Evolutionary conservation across 2,797 vertebrate genomes (phyloP).

Genomic region (Clarias platycephalus): DNA sequence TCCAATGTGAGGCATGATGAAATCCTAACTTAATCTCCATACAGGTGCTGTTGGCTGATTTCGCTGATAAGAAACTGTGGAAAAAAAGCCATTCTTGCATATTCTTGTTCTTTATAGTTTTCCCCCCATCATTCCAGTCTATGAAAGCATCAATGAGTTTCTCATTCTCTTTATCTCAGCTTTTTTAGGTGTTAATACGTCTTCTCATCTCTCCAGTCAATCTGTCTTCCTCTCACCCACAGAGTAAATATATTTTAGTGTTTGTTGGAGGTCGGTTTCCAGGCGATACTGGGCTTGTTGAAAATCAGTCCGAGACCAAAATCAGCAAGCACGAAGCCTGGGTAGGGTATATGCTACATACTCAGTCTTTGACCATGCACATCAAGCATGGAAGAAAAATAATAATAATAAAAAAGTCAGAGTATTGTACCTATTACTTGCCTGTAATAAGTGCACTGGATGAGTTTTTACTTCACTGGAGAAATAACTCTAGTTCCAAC

Average conservation of each 20-base stretch:
- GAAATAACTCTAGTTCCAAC: neutral
- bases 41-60: constrained; percentile 36
- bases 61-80: constrained; percentile 31
- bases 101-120: neutral
- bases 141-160: neutral
- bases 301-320: constrained; percentile 37
- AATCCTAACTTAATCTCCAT: constrained; percentile 45
- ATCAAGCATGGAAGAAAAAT: too few species aligned
- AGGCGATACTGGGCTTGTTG: constrained; percentile 18
- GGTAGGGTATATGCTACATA: neutral
- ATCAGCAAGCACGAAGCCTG: constrained; percentile 9
- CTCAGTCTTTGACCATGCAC: neutral
- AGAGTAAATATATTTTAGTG: constrained; percentile 40
- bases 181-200: neutral
- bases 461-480: neutral
- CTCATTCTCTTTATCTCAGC: neutral
- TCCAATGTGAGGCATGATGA: constrained; percentile 27
- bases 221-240: constrained; percentile 7
- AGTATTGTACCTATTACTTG: neutral
- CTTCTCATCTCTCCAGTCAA: neutral
- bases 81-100: neutral
- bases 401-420: too few species aligned
- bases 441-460: neutral
- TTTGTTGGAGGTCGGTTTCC: constrained; percentile 49
- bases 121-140: neutral